A percentile compares a stretch with the other conserved stretches of the same genome.
These are phyloP conservation scores for Atrichornis clamosus DNA, from an alignment of 2,113 vertebrate genomes.

Conservation along the genomic window DNA sequence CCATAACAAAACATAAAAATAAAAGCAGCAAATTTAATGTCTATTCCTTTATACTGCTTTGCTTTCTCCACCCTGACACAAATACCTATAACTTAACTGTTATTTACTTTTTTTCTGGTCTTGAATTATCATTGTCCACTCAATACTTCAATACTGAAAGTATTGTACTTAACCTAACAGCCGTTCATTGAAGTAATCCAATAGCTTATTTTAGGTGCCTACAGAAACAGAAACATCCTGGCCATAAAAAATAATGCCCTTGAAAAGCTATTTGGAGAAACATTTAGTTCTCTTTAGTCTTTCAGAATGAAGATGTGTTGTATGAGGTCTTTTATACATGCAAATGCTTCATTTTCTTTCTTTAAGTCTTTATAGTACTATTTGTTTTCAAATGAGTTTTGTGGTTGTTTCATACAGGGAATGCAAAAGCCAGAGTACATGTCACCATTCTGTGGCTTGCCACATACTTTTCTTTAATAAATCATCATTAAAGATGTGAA, in stretches of 20 bases:
- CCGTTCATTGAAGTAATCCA: slow-evolving; percentile 3
- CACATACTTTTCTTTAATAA: slow-evolving; percentile 40
- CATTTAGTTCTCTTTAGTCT: slow-evolving; percentile 46
- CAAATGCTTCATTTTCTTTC: slow-evolving; percentile 59
- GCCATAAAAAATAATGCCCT: slow-evolving; percentile 57
- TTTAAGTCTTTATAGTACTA: slow-evolving; percentile 57
- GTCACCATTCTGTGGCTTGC: not conserved
- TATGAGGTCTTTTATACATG: slow-evolving; percentile 61
- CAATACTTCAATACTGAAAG: not conserved
- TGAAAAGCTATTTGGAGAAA: slow-evolving; percentile 51
- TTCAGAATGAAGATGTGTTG: slow-evolving; percentile 48
- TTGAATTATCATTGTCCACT: not conserved
- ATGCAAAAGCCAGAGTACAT: not conserved
- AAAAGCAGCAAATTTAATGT: not conserved
- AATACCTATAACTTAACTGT: not conserved
- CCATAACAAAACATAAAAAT: not conserved
- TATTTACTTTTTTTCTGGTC: not conserved
- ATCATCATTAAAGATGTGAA: slow-evolving; percentile 41
- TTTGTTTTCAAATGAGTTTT: slow-evolving; percentile 61
- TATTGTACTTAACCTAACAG: slow-evolving; percentile 11
- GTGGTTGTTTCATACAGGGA: slow-evolving; percentile 20
- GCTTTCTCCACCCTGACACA: not conserved
- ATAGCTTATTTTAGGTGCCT: slow-evolving; percentile 32
- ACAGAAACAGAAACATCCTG: slow-evolving; percentile 53
- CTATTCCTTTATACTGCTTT: not conserved